Conservation (phyloP, 2,888 invertebrate species). For the Drosophila kanekoi region DNA sequence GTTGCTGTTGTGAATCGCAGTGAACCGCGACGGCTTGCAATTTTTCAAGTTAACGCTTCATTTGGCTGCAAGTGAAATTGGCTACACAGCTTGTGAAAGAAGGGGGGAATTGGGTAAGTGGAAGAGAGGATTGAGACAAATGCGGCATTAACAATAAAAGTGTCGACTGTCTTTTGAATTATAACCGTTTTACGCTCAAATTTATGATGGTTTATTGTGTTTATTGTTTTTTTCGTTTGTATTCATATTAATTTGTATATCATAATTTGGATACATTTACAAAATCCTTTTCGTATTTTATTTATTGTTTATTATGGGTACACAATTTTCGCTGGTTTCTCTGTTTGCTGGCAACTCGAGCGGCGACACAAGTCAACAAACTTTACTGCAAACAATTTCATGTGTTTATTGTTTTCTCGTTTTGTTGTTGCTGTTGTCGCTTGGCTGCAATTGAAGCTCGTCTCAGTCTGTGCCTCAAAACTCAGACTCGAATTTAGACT, state of each 20-base stretch:
- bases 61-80: slow-evolving; percentile 72
- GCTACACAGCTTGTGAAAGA: slow-evolving; percentile 10
- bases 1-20: slow-evolving; percentile 53
- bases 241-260: slow-evolving; percentile 12
- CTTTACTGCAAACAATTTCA: slow-evolving; percentile 43
- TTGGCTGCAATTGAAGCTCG: slow-evolving; percentile 56
- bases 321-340: slow-evolving; percentile 27
- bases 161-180: slow-evolving; percentile 21
- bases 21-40: slow-evolving; percentile 76
- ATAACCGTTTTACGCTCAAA: slow-evolving; percentile 18
- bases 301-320: slow-evolving; percentile 23
- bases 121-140: slow-evolving; percentile 8
- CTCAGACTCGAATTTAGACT: slow-evolving; percentile 26
- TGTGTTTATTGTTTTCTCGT: slow-evolving; percentile 41
- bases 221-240: slow-evolving; percentile 2
- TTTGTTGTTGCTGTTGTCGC: slow-evolving; percentile 25
- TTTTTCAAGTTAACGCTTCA: slow-evolving; percentile 75
- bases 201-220: slow-evolving; percentile 14
- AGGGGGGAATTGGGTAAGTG: not conserved
- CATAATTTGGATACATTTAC: slow-evolving; percentile 26
- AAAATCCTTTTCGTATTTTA: slow-evolving; percentile 7
- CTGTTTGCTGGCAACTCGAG: slow-evolving; percentile 64
- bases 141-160: slow-evolving; percentile 29
- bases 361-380: slow-evolving; percentile 66
- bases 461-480: slow-evolving; percentile 18